A percentile compares a stretch with the other conserved stretches of the same genome.
Conservation (phyloP, 2,888 invertebrate species). For the Pteria penguin region DNA sequence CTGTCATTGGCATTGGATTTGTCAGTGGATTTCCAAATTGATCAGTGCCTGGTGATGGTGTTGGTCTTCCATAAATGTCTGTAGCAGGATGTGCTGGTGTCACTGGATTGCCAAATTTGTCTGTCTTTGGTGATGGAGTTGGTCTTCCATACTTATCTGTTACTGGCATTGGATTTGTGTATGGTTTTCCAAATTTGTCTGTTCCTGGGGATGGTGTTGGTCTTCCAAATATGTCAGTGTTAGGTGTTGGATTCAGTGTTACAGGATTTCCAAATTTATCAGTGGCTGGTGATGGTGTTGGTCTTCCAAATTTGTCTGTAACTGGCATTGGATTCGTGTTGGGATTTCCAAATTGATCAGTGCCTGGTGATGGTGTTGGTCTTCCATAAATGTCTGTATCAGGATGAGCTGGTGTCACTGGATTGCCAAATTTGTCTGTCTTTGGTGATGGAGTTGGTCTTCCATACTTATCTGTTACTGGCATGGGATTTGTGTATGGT, state of each 20-base stretch:
- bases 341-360: constrained; percentile 9
- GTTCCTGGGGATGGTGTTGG: constrained; percentile 39
- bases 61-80: constrained; percentile 16
- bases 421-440: constrained; percentile 8
- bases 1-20: constrained; percentile 11
- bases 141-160: constrained; percentile 31
- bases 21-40: constrained; percentile 32
- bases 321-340: constrained; percentile 10
- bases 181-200: constrained; percentile 22
- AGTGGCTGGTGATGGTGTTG: constrained; percentile 37
- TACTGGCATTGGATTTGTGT: neutral
- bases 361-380: constrained; percentile 33
- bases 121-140: constrained; percentile 41
- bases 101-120: constrained; percentile 1
- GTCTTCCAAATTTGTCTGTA: constrained; percentile 16
- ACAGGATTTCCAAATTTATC: constrained; percentile 15
- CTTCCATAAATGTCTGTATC: neutral
- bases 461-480: constrained; percentile 28
- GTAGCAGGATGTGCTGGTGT: constrained; percentile 4
- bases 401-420: constrained; percentile 14
- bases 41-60: constrained; percentile 7
- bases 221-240: neutral
- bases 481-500: constrained; percentile 1
- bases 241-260: neutral
- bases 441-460: constrained; percentile 46